These are phyloP conservation scores for Bombus pascuorum DNA, from an alignment of 1,140 invertebrate species.

Conservation along the genomic window DNA sequence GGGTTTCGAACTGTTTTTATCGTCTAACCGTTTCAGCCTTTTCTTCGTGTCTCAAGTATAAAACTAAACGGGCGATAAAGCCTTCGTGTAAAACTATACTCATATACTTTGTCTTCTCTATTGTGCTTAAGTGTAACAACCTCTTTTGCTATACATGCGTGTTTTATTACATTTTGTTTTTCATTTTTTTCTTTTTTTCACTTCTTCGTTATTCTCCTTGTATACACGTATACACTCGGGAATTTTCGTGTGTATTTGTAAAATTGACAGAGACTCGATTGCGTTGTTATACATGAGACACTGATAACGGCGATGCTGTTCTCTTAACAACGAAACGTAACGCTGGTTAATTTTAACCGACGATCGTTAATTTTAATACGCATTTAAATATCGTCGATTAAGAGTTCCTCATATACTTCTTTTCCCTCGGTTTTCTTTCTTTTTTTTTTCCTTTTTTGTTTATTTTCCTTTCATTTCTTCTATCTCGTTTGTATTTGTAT, in stretches of 20 bases:
- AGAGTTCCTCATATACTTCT: slow-evolving; percentile 8
- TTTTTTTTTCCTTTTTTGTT: not conserved
- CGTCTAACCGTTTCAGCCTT: slow-evolving; percentile 60
- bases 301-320: slow-evolving; percentile 50
- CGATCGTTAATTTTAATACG: slow-evolving; percentile 54
- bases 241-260: slow-evolving; percentile 15
- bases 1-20: slow-evolving; percentile 51
- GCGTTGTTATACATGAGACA: slow-evolving; percentile 68
- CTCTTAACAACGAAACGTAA: slow-evolving; percentile 44
- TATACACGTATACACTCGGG: slow-evolving; percentile 41
- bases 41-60: slow-evolving; percentile 66
- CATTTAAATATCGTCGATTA: slow-evolving; percentile 33
- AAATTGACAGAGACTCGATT: slow-evolving; percentile 62
- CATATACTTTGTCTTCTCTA: slow-evolving; percentile 65
- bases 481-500: slow-evolving; percentile 34
- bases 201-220: slow-evolving; percentile 6
- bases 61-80: slow-evolving; percentile 63
- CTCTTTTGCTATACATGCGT: slow-evolving; percentile 51
- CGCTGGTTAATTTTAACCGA: slow-evolving; percentile 52
- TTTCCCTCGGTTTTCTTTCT: not conserved
- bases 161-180: slow-evolving; percentile 22
- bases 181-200: not conserved
- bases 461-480: not conserved
- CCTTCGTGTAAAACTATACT: slow-evolving; percentile 68
- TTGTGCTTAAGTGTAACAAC: slow-evolving; percentile 63